Evolutionary conservation across 2,113 vertebrate genomes (phyloP).

Genomic region (Ivindomyrus marchei): DNA sequence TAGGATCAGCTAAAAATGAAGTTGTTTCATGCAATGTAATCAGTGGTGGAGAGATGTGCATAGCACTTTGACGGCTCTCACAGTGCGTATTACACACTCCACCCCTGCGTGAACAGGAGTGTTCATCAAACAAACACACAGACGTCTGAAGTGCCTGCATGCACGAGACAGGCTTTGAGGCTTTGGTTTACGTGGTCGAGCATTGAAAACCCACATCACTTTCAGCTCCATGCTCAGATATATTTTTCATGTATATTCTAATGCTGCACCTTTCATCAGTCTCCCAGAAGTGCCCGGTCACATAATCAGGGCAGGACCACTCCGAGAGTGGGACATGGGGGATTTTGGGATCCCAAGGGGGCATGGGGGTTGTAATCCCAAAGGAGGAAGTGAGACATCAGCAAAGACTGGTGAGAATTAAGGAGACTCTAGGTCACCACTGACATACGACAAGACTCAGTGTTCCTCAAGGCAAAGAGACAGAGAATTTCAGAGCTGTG

Average conservation of each 20-base stretch:
- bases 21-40: neutral
- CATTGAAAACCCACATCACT: conserved; percentile 8
- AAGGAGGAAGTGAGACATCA: neutral
- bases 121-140: neutral
- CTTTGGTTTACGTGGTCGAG: neutral
- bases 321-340: neutral
- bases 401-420: neutral
- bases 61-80: neutral
- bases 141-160: neutral
- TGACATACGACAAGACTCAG: neutral
- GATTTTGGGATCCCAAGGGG: neutral
- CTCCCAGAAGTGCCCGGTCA: conserved; percentile 9
- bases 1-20: neutral
- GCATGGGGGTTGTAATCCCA: neutral
- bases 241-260: conserved; percentile 36
- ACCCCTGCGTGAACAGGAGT: neutral
- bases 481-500: neutral
- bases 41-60: neutral
- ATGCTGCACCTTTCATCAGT: conserved; percentile 32
- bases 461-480: neutral
- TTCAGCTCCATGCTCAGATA: conserved; percentile 28
- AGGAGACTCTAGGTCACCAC: neutral
- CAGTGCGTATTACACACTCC: neutral
- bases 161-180: neutral
- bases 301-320: neutral